Percentiles rank a stretch among this genome's conserved stretches.
Conservation (phyloP, 2,797 vertebrate species). For the Bradypodion pumilum region DNA sequence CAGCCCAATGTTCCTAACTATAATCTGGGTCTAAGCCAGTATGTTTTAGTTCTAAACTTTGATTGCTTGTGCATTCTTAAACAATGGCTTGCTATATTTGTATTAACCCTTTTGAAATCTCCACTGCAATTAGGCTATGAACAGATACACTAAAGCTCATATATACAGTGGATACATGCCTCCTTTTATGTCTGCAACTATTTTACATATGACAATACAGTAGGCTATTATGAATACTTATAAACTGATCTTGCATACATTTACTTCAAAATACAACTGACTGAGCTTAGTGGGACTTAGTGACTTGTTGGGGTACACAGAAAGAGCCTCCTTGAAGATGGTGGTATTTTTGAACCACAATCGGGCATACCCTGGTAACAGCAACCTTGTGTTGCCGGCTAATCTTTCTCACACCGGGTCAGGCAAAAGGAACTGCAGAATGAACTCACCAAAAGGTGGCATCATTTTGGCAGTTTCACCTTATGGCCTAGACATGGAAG, state of each 20-base stretch:
- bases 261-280: neutral
- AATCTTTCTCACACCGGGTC: too few species aligned
- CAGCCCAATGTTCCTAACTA: neutral
- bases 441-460: too few species aligned
- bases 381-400: too few species aligned
- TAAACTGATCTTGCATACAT: neutral
- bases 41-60: neutral
- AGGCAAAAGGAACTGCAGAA: too few species aligned
- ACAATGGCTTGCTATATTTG: neutral
- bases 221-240: neutral
- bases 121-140: neutral
- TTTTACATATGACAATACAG: neutral
- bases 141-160: neutral
- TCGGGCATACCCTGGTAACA: too few species aligned
- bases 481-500: too few species aligned
- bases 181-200: neutral
- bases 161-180: neutral
- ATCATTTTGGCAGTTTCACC: too few species aligned
- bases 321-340: too few species aligned
- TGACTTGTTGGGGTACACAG: neutral
- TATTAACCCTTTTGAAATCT: neutral
- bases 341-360: too few species aligned
- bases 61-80: neutral
- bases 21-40: neutral
- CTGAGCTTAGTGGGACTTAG: neutral